Evolutionary conservation across 2,797 vertebrate genomes (phyloP).

Genomic region (Fratercula arctica): DNA sequence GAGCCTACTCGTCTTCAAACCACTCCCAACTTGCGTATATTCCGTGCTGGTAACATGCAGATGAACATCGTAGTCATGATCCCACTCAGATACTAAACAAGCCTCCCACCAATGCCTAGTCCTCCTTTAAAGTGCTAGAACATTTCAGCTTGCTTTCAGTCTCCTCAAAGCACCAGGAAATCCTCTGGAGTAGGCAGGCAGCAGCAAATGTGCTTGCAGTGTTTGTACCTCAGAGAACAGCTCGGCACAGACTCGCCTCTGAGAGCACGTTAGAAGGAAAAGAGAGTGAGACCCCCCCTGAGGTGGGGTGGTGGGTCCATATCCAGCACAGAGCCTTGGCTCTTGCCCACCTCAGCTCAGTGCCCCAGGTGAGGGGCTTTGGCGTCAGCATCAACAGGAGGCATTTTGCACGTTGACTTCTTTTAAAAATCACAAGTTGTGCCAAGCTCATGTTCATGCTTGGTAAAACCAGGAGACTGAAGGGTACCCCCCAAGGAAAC

Average conservation of each 20-base stretch:
- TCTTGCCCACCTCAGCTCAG: neutral
- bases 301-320: neutral
- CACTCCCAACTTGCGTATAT: constrained; percentile 53
- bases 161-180: constrained; percentile 54
- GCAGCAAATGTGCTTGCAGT: neutral
- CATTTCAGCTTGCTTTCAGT: constrained; percentile 23
- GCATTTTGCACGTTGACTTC: neutral
- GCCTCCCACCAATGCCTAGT: constrained; percentile 64
- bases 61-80: constrained; percentile 74
- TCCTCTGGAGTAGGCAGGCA: constrained; percentile 49
- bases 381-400: accelerated
- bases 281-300: neutral
- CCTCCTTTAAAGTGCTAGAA: constrained; percentile 57
- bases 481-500: neutral
- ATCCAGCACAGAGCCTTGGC: neutral
- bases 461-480: neutral
- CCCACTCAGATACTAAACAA: constrained; percentile 70
- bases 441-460: neutral
- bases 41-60: constrained; percentile 62
- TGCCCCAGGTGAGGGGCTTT: neutral
- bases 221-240: neutral
- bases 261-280: neutral
- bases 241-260: neutral
- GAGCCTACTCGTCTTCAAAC: constrained; percentile 55
- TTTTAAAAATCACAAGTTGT: neutral